Evolutionary conservation across 2,113 vertebrate genomes (phyloP).

Genomic region (Aramus guarauna): DNA sequence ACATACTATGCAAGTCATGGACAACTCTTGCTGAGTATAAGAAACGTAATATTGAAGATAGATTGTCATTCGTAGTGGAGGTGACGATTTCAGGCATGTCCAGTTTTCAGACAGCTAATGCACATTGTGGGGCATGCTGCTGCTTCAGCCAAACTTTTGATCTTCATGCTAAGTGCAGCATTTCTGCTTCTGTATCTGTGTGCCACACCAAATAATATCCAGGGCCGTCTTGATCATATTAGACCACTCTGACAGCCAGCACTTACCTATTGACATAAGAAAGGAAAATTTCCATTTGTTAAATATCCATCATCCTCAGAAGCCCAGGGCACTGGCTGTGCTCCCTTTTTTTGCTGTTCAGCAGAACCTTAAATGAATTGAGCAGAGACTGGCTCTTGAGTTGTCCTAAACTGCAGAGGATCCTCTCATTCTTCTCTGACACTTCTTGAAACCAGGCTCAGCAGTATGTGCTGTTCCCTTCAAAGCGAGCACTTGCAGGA

Average conservation of each 20-base stretch:
- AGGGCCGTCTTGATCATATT: background rate
- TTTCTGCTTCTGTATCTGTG: background rate
- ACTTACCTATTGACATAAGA: background rate
- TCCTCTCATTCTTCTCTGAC: background rate
- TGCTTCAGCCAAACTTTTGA: background rate
- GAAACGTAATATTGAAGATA: background rate
- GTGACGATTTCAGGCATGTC: background rate
- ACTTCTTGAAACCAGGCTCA: background rate
- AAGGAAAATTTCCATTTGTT: background rate
- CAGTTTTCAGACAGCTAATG: background rate
- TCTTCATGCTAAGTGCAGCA: background rate
- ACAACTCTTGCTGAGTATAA: background rate
- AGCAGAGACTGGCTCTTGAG: background rate
- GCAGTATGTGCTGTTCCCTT: background rate
- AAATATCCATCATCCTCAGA: background rate
- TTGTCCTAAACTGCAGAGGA: background rate
- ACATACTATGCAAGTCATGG: background rate
- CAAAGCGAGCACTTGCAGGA: background rate
- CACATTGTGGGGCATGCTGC: fast-evolving
- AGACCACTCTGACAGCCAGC: background rate
- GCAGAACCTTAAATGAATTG: background rate
- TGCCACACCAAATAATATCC: background rate
- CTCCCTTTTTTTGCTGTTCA: background rate
- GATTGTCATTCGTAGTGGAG: background rate
- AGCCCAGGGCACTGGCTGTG: background rate